Percentiles rank a stretch among this genome's conserved stretches.
Evolutionary conservation across 2,888 invertebrate species (phyloP).

Genomic region (Altica lythri): DNA sequence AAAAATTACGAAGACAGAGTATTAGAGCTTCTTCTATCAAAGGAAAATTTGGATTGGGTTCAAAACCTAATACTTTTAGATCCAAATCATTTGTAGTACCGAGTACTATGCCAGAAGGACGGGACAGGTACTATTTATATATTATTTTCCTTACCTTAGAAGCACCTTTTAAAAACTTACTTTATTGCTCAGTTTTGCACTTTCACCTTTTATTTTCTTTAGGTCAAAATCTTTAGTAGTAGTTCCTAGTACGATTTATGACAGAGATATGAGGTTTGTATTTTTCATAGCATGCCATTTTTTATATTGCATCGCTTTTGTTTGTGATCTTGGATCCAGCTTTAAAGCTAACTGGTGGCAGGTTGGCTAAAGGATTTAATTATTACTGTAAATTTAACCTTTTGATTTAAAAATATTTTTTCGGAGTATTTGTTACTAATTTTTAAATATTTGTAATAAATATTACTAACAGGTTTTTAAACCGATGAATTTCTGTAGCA

Average conservation of each 20-base stretch:
- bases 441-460: too few relatives aligned
- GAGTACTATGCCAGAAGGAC: conserved; percentile 67
- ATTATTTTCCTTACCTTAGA: too few relatives aligned
- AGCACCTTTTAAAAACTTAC: too few relatives aligned
- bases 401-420: too few relatives aligned
- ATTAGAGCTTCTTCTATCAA: conserved; percentile 78
- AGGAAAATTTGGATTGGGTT: conserved; percentile 75
- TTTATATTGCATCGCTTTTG: too few relatives aligned
- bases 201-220: conserved; percentile 26
- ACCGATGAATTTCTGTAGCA: too few relatives aligned
- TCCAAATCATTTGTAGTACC: conserved; percentile 78
- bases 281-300: conserved; percentile 19
- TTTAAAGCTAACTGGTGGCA: too few relatives aligned
- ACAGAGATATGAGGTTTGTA: conserved; percentile 35
- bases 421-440: too few relatives aligned
- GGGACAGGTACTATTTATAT: conserved; percentile 47
- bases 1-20: conserved; percentile 83
- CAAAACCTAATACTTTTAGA: conserved; percentile 67
- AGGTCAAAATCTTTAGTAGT: conserved; percentile 40
- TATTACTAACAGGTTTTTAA: too few relatives aligned
- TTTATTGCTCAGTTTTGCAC: background rate
- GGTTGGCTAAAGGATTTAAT: too few relatives aligned
- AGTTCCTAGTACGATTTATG: conserved; percentile 33
- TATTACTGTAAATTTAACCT: too few relatives aligned
- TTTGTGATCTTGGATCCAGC: too few relatives aligned